Percentiles rank a stretch among this genome's conserved stretches.
Conservation (phyloP, 2,888 invertebrate genomes). For the Epirrhoe alternata region DNA sequence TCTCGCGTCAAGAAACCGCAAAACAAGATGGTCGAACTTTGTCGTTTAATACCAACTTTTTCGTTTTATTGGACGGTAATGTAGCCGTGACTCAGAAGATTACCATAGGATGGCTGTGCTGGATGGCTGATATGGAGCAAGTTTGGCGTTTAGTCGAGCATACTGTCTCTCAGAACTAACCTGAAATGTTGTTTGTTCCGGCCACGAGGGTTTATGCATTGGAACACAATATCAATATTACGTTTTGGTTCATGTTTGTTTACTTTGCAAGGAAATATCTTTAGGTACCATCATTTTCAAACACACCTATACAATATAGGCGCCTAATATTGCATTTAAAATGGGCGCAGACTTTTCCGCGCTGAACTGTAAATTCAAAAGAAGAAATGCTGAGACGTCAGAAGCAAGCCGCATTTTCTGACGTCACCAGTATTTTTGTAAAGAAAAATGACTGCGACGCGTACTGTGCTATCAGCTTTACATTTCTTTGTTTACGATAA, state of each 20-base stretch:
- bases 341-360: too few relatives aligned
- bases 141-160: conserved; percentile 38
- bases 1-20: conserved; percentile 50
- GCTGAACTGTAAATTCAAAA: too few relatives aligned
- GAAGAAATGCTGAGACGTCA: too few relatives aligned
- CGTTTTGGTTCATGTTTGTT: not conserved
- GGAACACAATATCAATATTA: not conserved
- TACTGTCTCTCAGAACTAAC: conserved; percentile 29
- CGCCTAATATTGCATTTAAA: too few relatives aligned
- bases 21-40: conserved; percentile 53
- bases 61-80: conserved; percentile 64
- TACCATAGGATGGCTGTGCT: conserved; percentile 45
- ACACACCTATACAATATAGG: not conserved
- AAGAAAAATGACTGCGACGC: too few relatives aligned
- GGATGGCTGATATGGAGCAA: conserved; percentile 47
- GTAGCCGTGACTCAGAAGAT: conserved; percentile 53
- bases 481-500: too few relatives aligned
- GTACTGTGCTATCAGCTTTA: too few relatives aligned
- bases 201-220: conserved; percentile 8
- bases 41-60: conserved; percentile 53
- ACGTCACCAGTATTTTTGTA: too few relatives aligned
- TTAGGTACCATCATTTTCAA: too few relatives aligned
- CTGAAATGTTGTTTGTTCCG: conserved; percentile 27
- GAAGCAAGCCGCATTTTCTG: too few relatives aligned
- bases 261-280: not conserved